These are phyloP conservation scores for Drosophila busckii DNA, from an alignment of 1,140 invertebrate species.

Conservation along the genomic window DNA sequence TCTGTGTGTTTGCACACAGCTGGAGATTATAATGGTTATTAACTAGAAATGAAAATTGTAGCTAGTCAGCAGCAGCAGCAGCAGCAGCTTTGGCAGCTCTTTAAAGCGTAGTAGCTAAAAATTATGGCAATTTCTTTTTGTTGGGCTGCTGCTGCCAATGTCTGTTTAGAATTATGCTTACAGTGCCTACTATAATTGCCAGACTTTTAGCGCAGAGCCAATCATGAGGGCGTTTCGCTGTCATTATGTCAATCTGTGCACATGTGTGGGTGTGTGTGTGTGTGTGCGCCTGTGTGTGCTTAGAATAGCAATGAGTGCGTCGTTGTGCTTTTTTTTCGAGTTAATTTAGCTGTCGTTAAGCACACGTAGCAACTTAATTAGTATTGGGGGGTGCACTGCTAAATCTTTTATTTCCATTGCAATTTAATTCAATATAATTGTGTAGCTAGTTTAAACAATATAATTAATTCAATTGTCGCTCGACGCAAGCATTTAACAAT, in stretches of 20 bases:
- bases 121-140: constrained; percentile 23
- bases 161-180: constrained; percentile 43
- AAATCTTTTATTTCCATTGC: no score
- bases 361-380: constrained; percentile 67
- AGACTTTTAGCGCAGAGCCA: constrained; percentile 39
- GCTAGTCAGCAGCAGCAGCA: no score
- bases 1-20: constrained; percentile 29
- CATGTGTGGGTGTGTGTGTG: constrained; percentile 4
- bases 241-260: constrained; percentile 45
- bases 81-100: constrained; percentile 27
- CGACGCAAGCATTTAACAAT: no score
- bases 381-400: neutral
- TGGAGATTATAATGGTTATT: constrained; percentile 66
- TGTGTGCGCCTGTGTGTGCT: constrained; percentile 7
- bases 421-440: no score
- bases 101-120: constrained; percentile 62
- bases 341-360: constrained; percentile 70
- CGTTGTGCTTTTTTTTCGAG: constrained; percentile 69
- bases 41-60: constrained; percentile 23
- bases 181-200: constrained; percentile 35
- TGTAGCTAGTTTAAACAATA: neutral
- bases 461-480: no score
- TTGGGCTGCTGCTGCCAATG: constrained; percentile 30
- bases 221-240: constrained; percentile 68
- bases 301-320: constrained; percentile 40